A percentile compares a stretch with the other conserved stretches of the same genome.
Evolutionary conservation across 1,140 invertebrate species (phyloP).

Genomic region (Zelostemma sp.): DNA sequence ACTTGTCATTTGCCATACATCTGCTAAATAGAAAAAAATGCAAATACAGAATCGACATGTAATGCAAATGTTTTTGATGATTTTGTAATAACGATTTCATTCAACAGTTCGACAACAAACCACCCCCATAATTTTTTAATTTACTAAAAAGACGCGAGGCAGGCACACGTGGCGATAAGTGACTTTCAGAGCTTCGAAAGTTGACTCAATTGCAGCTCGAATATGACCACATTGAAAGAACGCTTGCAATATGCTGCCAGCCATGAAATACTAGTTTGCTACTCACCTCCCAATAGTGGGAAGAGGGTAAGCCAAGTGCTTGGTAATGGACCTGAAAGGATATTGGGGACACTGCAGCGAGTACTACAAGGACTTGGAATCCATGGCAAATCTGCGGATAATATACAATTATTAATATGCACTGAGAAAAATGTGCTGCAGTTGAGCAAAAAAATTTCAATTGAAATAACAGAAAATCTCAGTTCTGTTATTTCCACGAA

Average conservation of each 20-base stretch:
- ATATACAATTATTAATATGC: too few species aligned
- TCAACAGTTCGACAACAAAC: background rate
- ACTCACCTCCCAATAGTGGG: conserved; percentile 31
- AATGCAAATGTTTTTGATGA: background rate
- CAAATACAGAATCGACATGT: background rate
- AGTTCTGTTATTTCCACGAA: too few species aligned
- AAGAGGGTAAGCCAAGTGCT: conserved; percentile 22
- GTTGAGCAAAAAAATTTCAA: too few species aligned
- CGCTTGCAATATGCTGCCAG: conserved; percentile 40
- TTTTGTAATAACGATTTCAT: background rate
- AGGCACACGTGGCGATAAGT: conserved; percentile 13
- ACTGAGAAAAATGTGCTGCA: too few species aligned
- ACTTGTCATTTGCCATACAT: background rate
- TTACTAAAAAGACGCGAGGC: background rate
- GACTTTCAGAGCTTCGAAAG: conserved; percentile 27
- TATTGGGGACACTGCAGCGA: background rate
- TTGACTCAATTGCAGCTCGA: conserved; percentile 22
- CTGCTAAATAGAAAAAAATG: background rate
- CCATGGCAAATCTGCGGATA: too few species aligned
- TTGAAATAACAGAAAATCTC: too few species aligned
- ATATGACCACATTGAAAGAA: conserved; percentile 45
- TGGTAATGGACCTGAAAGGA: conserved; percentile 12
- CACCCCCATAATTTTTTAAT: background rate
- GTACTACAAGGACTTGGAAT: too few species aligned
- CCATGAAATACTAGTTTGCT: conserved; percentile 42